Base-by-base conservation (phyloP, 2,113 vertebrate genomes). In the Rhadina sibilatrix region DNA sequence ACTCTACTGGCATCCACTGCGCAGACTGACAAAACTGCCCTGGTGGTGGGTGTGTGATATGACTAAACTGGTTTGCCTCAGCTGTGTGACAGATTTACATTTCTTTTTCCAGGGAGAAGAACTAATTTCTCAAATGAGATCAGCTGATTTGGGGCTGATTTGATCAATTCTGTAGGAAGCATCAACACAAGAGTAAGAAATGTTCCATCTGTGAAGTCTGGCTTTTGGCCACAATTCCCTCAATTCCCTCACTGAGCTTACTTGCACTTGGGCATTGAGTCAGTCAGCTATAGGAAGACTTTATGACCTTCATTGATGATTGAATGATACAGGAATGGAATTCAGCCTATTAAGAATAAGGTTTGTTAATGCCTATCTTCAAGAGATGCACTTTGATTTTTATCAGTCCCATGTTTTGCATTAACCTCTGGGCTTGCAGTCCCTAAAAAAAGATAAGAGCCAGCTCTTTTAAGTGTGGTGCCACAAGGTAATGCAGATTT, bases 151-250 rank as follows among this genome's bases (percentile, higher is more conserved):
- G 47, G 47, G 40, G 46, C 15, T 52, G 38, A 59, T 94, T 69
- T 80, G 92, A 76, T 63, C 66, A 59, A 50, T 88, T 94, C 79
- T 90, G 87, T 78, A 83, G 90, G 87, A 86, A 93, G 84, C 42
- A 93, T 56, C 82, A 96, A 87, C 79, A 82, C 11, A 75, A 66
- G 54, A 86, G 46, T 47, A 87, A 90, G 70, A 93, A 96, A 91
- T 0, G 1, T 44, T 90, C 85, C 88, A 94, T 96, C 92, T 95
- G 85, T 72, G 64, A 80, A 28, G 59, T 65, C 79, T 96, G 85
- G 90, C 90, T 86, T 83, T 69, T 44, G 35, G 69, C 90, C 92
- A 96, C 1, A 4, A 66, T 68, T 86, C 56, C 44, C 68, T 90
- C 3, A 18, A 40, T 49, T 87, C 50, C 25, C 76, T 78, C 3